phyloP scores from a whole-genome alignment of 1,140 invertebrate genomes.

The Neotoxoptera formosana region DNA sequence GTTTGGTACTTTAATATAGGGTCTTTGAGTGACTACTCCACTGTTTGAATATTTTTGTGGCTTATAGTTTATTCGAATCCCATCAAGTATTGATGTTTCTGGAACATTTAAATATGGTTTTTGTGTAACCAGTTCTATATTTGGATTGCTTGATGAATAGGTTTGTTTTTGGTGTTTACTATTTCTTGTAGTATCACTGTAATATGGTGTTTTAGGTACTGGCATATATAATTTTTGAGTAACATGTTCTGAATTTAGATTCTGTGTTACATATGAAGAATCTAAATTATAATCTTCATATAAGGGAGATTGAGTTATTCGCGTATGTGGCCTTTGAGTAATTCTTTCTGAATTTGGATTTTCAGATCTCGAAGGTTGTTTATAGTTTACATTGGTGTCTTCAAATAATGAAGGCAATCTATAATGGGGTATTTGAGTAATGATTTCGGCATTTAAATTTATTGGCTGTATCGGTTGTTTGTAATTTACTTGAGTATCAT shows the following conservation, averaged over 20 bases:
- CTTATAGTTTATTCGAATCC: neutral
- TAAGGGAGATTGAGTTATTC: neutral
- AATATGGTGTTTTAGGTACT: neutral
- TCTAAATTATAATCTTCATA: constrained; percentile 27
- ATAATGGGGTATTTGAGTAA: constrained; percentile 63
- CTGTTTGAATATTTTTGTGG: constrained; percentile 18
- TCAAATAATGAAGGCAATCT: constrained; percentile 57
- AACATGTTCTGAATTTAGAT: constrained; percentile 30
- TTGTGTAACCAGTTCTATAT: constrained; percentile 41
- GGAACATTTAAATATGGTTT: constrained; percentile 36
- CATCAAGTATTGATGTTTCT: constrained; percentile 13
- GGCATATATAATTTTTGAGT: constrained; percentile 3
- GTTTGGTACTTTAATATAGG: constrained; percentile 33
- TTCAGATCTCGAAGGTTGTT: neutral
- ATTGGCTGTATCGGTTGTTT: constrained; percentile 65
- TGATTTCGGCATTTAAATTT: constrained; percentile 67
- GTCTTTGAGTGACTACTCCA: neutral
- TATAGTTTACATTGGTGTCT: neutral
- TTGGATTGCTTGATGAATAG: neutral
- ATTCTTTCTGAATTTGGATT: constrained; percentile 30
- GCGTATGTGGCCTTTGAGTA: constrained; percentile 1
- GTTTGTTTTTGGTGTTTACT: constrained; percentile 15
- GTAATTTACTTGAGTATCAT: constrained; percentile 68
- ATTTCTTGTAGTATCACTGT: neutral
- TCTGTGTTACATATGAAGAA: constrained; percentile 64